Conservation (phyloP, 2,113 vertebrate genomes). For the Holacanthus passer region DNA sequence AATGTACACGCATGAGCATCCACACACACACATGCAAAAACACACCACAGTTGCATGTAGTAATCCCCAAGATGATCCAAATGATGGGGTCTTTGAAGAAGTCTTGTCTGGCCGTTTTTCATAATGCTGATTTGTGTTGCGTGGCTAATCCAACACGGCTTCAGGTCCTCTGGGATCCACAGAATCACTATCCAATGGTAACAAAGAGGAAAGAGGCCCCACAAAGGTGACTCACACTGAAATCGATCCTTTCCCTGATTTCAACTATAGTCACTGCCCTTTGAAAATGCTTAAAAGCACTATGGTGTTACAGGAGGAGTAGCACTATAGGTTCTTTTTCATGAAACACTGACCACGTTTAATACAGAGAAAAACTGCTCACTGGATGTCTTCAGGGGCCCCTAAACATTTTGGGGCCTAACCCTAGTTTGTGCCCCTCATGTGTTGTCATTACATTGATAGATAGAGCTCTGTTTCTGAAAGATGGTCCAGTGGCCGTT, state of each 20-base stretch:
- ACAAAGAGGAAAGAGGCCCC: conserved; percentile 14
- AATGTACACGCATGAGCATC: background rate
- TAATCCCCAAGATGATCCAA: conserved; percentile 38
- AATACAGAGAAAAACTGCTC: no score
- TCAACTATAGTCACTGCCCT: background rate
- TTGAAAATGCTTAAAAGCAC: background rate
- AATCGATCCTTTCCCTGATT: conserved; percentile 24
- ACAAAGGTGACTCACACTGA: background rate
- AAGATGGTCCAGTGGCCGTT: no score
- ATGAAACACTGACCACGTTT: background rate
- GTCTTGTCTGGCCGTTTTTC: conserved; percentile 40
- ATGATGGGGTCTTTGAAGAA: conserved; percentile 45
- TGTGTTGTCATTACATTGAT: no score
- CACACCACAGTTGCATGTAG: conserved; percentile 5
- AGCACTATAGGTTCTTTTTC: background rate
- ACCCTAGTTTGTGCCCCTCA: no score
- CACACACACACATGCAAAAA: background rate
- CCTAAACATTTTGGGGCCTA: no score
- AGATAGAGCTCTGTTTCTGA: no score
- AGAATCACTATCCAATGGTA: background rate
- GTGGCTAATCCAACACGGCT: conserved; percentile 26
- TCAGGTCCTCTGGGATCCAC: conserved; percentile 30
- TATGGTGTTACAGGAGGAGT: background rate
- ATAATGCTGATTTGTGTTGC: conserved; percentile 50
- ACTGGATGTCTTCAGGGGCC: no score